Base-by-base conservation (phyloP, 2,888 invertebrate genomes). In the Oscheius sp. region DNA sequence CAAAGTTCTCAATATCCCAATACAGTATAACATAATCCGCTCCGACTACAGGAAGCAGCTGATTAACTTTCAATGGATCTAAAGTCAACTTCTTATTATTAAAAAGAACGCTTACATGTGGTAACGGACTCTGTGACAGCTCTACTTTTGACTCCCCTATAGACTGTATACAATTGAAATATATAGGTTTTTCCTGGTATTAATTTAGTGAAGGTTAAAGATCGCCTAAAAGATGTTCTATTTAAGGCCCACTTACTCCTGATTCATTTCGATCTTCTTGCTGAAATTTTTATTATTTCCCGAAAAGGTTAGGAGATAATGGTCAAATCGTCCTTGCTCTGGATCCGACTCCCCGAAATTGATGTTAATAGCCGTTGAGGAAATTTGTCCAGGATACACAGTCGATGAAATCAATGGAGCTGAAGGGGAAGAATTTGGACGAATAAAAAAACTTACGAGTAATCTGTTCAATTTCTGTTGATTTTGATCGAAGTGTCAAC, bases 1-100 rank as follows among this genome's bases (percentile, higher is more conserved):
- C 82, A 38, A 82, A 80, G 70, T 84, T 84, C 51, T 83, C 84
- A 45, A 84, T 80, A 44, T 83, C 82, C 84, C 84, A 84, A 63
- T 75, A 80, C 12, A 84, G 71, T 5, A 78, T 71, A 5, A 75
- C 83, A 64, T 84, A 84, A 32, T 82, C 83, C 14, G 77, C 75
- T 22, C 84, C 84, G n/a, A 84, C 72, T 1, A 84, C 74, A 1
- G 84, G 82, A 67, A 73, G 77, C 24, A 84, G 63, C 47, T 80
- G 77, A 47, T 78, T 80, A 47, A 84, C 84, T 76, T 84, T 84
- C 50, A 84, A 54, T 2, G 84, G 84, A 70, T 84, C 83, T 84
- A 61, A 67, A 81, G 70, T n/a, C n/a, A n/a, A n/a, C n/a, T n/a
- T n/a, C n/a, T n/a, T n/a, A n/a, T n/a, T n/a, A n/a, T 2, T 20